Percentiles rank a stretch among this genome's conserved stretches.
Conservation (phyloP, 2,797 vertebrate species). For the Gymnoscopelus braueri region DNA sequence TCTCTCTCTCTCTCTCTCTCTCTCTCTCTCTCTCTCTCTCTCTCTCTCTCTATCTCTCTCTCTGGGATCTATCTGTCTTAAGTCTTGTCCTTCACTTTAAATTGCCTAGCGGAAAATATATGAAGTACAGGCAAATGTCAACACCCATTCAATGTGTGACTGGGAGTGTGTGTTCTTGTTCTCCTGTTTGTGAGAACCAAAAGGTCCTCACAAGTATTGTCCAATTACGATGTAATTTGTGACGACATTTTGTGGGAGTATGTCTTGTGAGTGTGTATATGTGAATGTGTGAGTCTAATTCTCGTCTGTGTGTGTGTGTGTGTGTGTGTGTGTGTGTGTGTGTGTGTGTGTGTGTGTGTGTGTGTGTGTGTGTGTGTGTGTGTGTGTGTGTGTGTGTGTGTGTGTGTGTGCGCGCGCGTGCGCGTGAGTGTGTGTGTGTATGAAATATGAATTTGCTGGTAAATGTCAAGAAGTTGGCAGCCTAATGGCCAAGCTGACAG, state of each 20-base stretch:
- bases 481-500: constrained; percentile 74
- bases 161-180: constrained; percentile 9
- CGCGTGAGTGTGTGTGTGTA: constrained; percentile 46
- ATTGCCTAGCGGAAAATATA: constrained; percentile 69
- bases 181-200: no score
- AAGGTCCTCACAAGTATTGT: no score
- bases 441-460: constrained; percentile 79
- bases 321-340: constrained; percentile 39
- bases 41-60: background rate
- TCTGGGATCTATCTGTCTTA: constrained; percentile 63
- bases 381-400: background rate
- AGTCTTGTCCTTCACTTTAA: constrained; percentile 66
- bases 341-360: constrained; percentile 29
- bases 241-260: no score
- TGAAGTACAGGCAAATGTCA: constrained; percentile 73
- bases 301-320: background rate
- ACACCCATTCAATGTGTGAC: constrained; percentile 53
- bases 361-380: constrained; percentile 36
- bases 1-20: background rate
- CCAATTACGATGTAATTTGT: no score
- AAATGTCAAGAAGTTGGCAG: constrained; percentile 81
- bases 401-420: constrained; percentile 13
- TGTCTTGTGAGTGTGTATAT: no score
- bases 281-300: no score
- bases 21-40: no score